A percentile compares a stretch with the other conserved stretches of the same genome.
Evolutionary conservation across 1,140 invertebrate species (phyloP).

Genomic region (Solenopsis invicta): DNA sequence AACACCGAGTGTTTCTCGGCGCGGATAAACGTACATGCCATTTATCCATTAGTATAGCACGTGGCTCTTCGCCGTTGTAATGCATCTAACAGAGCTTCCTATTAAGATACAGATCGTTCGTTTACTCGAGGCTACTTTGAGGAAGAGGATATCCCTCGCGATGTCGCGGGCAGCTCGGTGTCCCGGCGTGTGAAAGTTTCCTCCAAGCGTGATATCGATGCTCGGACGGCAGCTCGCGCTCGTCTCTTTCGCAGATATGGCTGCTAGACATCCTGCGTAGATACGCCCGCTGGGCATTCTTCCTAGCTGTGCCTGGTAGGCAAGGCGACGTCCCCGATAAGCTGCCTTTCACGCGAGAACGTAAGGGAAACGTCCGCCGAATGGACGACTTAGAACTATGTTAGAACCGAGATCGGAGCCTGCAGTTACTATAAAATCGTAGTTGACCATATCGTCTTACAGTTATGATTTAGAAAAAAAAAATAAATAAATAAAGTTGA

Average conservation of each 20-base stretch:
- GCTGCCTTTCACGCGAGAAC: constrained; percentile 60
- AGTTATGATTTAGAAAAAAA: not conserved
- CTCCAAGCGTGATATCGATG: constrained; percentile 37
- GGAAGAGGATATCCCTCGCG: constrained; percentile 21
- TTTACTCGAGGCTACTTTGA: constrained; percentile 37
- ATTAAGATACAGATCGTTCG: constrained; percentile 60
- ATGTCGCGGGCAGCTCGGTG: constrained; percentile 9
- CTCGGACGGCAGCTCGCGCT: constrained; percentile 14
- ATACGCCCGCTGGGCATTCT: constrained; percentile 46
- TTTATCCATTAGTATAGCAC: constrained; percentile 40
- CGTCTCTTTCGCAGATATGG: constrained; percentile 29
- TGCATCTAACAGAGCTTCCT: constrained; percentile 35
- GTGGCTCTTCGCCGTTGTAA: constrained; percentile 28
- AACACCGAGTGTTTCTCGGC: not conserved
- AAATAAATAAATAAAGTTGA: not conserved
- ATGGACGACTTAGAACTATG: not conserved
- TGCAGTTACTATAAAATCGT: constrained; percentile 3
- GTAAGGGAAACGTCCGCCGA: constrained; percentile 11
- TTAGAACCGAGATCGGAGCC: not conserved
- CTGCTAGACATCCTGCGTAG: constrained; percentile 34
- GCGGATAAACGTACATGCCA: constrained; percentile 23
- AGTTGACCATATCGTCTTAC: too few relatives aligned
- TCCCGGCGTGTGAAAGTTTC: constrained; percentile 51
- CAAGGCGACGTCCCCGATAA: constrained; percentile 57
- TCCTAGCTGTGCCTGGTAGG: constrained; percentile 28